Conservation (phyloP, 1,140 invertebrate genomes). For the Nixonia krombeini region DNA sequence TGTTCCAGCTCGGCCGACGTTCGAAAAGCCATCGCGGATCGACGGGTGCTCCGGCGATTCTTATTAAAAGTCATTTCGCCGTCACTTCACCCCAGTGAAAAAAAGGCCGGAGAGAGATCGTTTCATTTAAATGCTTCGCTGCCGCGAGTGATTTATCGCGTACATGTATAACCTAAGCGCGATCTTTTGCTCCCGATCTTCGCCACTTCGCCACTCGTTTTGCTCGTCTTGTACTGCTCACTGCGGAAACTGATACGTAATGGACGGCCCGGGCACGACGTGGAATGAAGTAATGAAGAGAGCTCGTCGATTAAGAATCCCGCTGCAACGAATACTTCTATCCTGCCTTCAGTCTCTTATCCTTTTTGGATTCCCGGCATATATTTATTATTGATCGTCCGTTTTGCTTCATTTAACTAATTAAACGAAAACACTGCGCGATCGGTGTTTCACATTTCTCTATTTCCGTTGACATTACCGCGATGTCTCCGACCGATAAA, state of each 20-base stretch:
- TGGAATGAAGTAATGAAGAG: constrained; percentile 43
- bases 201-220: constrained; percentile 42
- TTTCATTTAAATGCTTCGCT: constrained; percentile 58
- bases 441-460: no score
- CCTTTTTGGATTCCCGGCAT: no score
- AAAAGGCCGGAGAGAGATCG: constrained; percentile 45
- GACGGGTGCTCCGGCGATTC: constrained; percentile 45
- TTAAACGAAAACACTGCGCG: no score
- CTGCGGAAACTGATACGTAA: constrained; percentile 47
- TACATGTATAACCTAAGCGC: constrained; percentile 48
- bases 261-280: constrained; percentile 31
- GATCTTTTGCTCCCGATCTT: constrained; percentile 48
- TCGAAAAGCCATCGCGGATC: constrained; percentile 42
- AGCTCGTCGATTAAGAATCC: constrained; percentile 45
- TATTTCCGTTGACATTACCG: no score
- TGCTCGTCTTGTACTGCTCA: constrained; percentile 44
- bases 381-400: no score
- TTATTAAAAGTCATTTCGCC: constrained; percentile 57
- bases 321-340: constrained; percentile 51
- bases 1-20: background rate
- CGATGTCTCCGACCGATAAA: no score
- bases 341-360: no score
- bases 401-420: no score
- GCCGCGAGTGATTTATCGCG: constrained; percentile 58
- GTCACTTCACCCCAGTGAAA: constrained; percentile 46